Evolutionary conservation across 2,113 vertebrate genomes (phyloP), one percentile per base, ranked within the genome.

Genomic region (Ramphastos sulfuratus): DNA sequence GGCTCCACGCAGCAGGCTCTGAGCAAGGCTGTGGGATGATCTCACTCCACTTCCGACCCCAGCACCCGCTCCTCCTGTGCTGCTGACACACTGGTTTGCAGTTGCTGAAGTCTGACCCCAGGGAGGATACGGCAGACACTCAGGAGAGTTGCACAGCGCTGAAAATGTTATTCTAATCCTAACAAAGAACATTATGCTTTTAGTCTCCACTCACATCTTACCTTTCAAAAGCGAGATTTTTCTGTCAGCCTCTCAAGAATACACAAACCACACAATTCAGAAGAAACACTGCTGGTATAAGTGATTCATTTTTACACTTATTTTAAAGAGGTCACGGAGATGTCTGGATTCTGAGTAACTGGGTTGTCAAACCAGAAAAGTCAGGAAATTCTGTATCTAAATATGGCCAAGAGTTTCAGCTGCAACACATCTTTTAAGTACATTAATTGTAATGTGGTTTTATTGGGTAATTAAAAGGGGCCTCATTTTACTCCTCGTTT

Each of bases 401-500:
- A 85, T 61, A 73, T 2, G 37, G 65, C 31, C 58, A 91, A 75
- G 52, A 71, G 67, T 89, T 81, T 60, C 77, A 90, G 58, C 72
- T 61, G 72, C 13, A 67, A 92, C 31, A 67, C 58, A 77, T 54
- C 69, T 66, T 87, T 69, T 75, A 81, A 91, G 75, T 20, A 77
- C 12, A 42, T 74, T 76, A 82, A 87, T 64, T 78, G 58, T 37
- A 76, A 80, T 24, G 28, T 42, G 8, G 7, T 94, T 89, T 89
- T 84, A 92, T 72, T 76, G 65, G 44, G 12, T 75, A 58, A 90
- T 82, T 83, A 91, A 87, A 71, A 91, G 56, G 17, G 48, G 9
- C 30, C 65, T 89, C 11, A 55, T 67, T 88, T 94, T 83, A 92
- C 88, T 81, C 48, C 77, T 79, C 50, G 52, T 87, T 89, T 91